phyloP scores from a whole-genome alignment of 1,140 invertebrate genomes.

The Hycleus cichorii region DNA sequence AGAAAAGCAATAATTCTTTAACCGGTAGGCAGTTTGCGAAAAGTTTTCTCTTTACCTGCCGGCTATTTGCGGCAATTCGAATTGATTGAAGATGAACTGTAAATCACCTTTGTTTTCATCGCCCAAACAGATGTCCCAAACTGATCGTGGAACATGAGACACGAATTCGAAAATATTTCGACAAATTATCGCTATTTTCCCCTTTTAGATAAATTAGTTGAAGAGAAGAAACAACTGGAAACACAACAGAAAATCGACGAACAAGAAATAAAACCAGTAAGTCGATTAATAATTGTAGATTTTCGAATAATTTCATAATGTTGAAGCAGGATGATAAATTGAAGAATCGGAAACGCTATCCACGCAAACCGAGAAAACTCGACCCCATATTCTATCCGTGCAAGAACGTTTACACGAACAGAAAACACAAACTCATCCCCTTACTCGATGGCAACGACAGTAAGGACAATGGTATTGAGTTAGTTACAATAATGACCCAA shows the following conservation, averaged over 20 bases:
- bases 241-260: conserved; percentile 20
- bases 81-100: too few relatives aligned
- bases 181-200: not conserved
- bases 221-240: conserved; percentile 27
- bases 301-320: not conserved
- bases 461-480: conserved; percentile 55
- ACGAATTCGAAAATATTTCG: not conserved
- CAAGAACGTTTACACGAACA: conserved; percentile 23
- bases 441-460: conserved; percentile 43
- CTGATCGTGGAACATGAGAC: too few relatives aligned
- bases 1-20: too few relatives aligned
- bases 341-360: conserved; percentile 7
- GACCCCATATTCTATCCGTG: conserved; percentile 20
- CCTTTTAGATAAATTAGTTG: conserved; percentile 32
- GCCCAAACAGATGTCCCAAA: too few relatives aligned
- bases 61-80: not conserved
- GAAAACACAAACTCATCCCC: conserved; percentile 42
- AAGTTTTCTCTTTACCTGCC: too few relatives aligned
- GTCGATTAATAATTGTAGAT: not conserved
- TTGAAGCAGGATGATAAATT: conserved; percentile 34
- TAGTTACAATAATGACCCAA: conserved; percentile 58
- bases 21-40: too few relatives aligned
- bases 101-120: too few relatives aligned
- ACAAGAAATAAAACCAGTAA: conserved; percentile 24
- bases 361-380: conserved; percentile 15